Evolutionary conservation across 2,797 vertebrate species (phyloP), one percentile per base, ranked within the genome.

Genomic region (Muscicapa striata): DNA sequence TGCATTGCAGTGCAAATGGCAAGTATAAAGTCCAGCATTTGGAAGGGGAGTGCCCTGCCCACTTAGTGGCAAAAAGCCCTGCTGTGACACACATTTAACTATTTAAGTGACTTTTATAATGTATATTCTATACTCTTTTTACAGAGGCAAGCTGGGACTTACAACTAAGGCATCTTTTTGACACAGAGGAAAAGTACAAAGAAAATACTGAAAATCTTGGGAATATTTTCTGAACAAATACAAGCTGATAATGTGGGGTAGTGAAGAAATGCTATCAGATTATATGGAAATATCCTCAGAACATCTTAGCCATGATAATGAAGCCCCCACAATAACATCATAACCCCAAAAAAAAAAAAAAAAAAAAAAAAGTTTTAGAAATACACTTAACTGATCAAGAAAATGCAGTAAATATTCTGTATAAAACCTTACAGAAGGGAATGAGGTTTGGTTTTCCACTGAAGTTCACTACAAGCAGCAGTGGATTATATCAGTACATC

Each of bases 21-120:
- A 72, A 87, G 93, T 88, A 77, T 94, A 84, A 95, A 95, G 85
- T 94, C 57, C 85, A 86, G 41, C 62, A 64, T 94, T 94, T 91
- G 64, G 85, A 92, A 92, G 69, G 92, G 64, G 55, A 88, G 70
- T 30, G 87, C 70, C 76, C 66, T 91, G 77, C 40, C 66, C 73
- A 21, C 52, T 68, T 69, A 67, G 82, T 52, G 58, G 69, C 76
- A 92, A 83, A 87, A 93, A 82, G 41, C 52, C 57, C 87, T 74
- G 79, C 91, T 91, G 40, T 48, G 91, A 73, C 77, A 81, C 45
- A 58, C 27, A 10, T 81, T 93, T 94, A 95, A 79, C 90, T 79
- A 49, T 74, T 94, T 74, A 62, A 77, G 45, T 51, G 62, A 73
- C 84, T 83, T 93, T 62, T 67, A 68, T 45, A 74, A 61, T 38